Base-by-base conservation (phyloP, 2,797 vertebrate genomes). In the Fratercula arctica region DNA sequence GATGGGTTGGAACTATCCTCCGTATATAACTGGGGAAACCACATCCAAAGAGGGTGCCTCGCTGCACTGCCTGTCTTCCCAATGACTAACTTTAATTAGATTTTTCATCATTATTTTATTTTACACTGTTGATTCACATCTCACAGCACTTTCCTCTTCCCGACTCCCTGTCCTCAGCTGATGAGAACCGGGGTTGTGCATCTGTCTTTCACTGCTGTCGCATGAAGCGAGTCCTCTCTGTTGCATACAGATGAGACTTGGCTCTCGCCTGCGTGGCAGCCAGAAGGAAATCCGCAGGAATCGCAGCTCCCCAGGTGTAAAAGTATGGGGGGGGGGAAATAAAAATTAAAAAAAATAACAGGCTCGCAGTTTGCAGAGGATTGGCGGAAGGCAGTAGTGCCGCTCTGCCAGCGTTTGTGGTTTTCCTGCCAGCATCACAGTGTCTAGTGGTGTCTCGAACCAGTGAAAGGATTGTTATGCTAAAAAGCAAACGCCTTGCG, bases 221-320 rank as follows among this genome's bases (percentile, higher is more conserved):
- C 78, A 50, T 2, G 2, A 17, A 89, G 57, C 4, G 1, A 91
- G 68, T 18, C 89, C 79, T 68, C 84, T 76, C 1, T 17, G 25
- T 16, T 16, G 26, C 83, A 79, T 46, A 12, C 77, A 57, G 70
- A 51, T 64, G 79, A 81, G 73, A 46, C 14, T 46, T 61, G 76
- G 74, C n/a, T 43, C 43, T 41, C 9, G 2, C 39, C 51, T 18
- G 24, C 1, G 0, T 0, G 1, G 83, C 80, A 83, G 60, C 60
- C 89, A 94, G 87, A 53, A 77, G 54, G 80, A 78, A 86, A 76
- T 11, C 85, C 3, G 0, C 61, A 31, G 93, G 50, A 95, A 88
- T 90, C 77, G 21, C 79, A 85, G 59, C n/a, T 78, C 85, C 14
- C 60, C 80, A 85, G 90, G 80, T 79, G 66, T 56, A 87, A 90